Conservation (phyloP, 2,888 invertebrate genomes). For the Anoncus sp. region DNA sequence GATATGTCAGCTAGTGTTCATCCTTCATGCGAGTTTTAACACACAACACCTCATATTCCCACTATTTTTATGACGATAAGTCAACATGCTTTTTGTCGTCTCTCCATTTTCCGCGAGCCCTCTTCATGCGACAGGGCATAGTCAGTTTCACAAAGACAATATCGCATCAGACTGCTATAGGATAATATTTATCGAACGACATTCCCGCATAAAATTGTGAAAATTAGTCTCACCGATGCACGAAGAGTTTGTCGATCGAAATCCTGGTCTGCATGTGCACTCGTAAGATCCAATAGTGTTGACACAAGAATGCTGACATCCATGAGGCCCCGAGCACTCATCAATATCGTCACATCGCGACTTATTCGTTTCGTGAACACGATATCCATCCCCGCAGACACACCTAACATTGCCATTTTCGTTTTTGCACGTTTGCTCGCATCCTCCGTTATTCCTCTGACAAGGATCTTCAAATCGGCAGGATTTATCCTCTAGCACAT, state of each 20-base stretch:
- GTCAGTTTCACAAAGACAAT: neutral
- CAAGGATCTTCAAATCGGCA: conserved; percentile 72
- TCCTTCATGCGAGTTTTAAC: conserved; percentile 15
- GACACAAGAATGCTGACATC: conserved; percentile 83
- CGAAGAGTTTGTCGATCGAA: conserved; percentile 68
- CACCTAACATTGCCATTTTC: conserved; percentile 71
- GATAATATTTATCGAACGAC: neutral
- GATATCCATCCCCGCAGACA: conserved; percentile 82
- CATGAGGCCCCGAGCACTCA: conserved; percentile 80
- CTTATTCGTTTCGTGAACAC: conserved; percentile 70
- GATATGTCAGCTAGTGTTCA: conserved; percentile 31
- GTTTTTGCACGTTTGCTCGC: conserved; percentile 81
- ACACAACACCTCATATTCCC: conserved; percentile 18
- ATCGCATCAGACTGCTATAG: neutral
- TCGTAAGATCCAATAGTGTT: conserved; percentile 83
- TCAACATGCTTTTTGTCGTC: conserved; percentile 1
- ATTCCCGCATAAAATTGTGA: neutral
- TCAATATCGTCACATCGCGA: conserved; percentile 82
- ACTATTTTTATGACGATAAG: conserved; percentile 31
- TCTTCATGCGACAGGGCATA: neutral
- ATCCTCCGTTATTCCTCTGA: conserved; percentile 80
- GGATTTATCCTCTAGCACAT: conserved; percentile 69
- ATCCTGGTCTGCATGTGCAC: conserved; percentile 79
- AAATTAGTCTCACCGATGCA: conserved; percentile 72
- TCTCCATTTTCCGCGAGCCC: neutral